phyloP scores from a whole-genome alignment of 2,113 vertebrate genomes.

The Donacobius atricapilla region DNA sequence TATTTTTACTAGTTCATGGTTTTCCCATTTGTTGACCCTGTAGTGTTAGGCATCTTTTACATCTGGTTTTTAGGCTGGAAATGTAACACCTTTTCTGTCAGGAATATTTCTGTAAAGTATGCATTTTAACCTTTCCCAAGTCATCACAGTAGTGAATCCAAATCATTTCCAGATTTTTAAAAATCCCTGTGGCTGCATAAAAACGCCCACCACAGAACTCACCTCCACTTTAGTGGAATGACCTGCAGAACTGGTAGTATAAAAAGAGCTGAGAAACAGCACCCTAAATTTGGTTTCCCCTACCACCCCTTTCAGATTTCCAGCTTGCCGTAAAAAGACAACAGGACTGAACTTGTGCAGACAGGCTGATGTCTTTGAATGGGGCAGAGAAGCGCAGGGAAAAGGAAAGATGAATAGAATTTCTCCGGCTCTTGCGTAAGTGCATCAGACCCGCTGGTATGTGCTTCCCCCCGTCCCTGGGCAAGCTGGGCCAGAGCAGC shows the following conservation, averaged over 20 bases:
- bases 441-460: not conserved
- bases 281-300: not conserved
- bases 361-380: not conserved
- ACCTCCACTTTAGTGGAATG: not conserved
- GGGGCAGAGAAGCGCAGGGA: not conserved
- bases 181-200: not conserved
- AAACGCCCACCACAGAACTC: not conserved
- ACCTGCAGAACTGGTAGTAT: not conserved
- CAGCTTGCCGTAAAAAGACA: not conserved
- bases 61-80: not conserved
- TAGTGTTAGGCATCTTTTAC: not conserved
- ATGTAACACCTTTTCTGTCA: not conserved
- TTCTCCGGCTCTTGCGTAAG: not conserved
- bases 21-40: not conserved
- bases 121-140: not conserved
- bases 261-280: not conserved
- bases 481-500: not conserved
- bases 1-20: not conserved
- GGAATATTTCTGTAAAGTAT: not conserved
- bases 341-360: conserved; percentile 25
- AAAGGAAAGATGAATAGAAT: not conserved
- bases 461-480: not conserved
- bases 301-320: not conserved
- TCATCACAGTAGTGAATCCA: not conserved
- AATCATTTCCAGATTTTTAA: not conserved